A percentile compares a stretch with the other conserved stretches of the same genome.
These are phyloP conservation scores for Calliopsis andreniformis DNA, from an alignment of 1,140 invertebrate species.

Conservation along the genomic window DNA sequence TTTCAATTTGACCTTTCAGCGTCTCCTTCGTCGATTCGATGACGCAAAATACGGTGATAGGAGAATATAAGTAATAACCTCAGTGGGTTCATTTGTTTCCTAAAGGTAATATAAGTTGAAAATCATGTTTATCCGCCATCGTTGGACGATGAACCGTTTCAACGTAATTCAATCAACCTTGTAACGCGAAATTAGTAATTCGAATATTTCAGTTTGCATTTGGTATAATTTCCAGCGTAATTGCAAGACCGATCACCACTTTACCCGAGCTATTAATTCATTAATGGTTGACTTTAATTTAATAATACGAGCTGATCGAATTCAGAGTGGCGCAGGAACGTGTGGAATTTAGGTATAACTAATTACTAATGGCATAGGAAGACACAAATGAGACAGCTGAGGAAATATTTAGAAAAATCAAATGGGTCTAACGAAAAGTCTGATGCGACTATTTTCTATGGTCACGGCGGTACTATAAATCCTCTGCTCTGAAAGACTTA, in stretches of 20 bases:
- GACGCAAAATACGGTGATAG: too few relatives aligned
- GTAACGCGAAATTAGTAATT: slow-evolving; percentile 1
- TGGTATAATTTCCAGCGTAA: slow-evolving; percentile 27
- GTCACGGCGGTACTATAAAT: too few relatives aligned
- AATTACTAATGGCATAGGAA: background rate
- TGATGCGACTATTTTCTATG: too few relatives aligned
- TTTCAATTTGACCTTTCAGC: background rate
- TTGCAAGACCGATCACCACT: background rate
- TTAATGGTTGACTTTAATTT: slow-evolving; percentile 2
- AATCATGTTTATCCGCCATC: background rate
- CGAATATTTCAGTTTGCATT: slow-evolving; percentile 20
- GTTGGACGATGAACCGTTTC: background rate
- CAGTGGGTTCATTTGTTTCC: too few relatives aligned
- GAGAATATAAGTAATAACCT: background rate
- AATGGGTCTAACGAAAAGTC: too few relatives aligned
- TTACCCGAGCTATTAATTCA: slow-evolving; percentile 17
- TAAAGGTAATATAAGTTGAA: too few relatives aligned
- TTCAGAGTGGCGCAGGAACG: too few relatives aligned
- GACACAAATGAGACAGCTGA: too few relatives aligned
- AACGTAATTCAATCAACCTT: slow-evolving; percentile 32
- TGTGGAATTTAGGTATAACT: too few relatives aligned
- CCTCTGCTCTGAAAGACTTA: too few relatives aligned
- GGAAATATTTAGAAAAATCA: too few relatives aligned
- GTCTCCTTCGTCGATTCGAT: background rate
- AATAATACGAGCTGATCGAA: background rate